phyloP scores from a whole-genome alignment of 2,113 vertebrate species.

The Sinosuthora webbiana region DNA sequence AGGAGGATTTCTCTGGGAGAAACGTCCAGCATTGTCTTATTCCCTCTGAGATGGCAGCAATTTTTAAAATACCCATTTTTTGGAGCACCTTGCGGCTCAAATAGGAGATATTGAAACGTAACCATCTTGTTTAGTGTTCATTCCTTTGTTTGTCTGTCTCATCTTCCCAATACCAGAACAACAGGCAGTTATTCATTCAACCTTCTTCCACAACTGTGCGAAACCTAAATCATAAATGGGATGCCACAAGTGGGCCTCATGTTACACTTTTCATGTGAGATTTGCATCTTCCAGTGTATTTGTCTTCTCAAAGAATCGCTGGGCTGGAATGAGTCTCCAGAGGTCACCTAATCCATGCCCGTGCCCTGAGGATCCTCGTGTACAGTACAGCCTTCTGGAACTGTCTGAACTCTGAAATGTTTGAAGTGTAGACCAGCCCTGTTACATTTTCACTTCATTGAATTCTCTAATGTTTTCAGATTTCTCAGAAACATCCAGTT shows the following conservation, averaged over 20 bases:
- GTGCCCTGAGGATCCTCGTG: not conserved
- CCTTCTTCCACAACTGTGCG: not conserved
- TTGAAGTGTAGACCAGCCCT: not conserved
- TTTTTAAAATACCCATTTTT: not conserved
- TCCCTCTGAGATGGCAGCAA: not conserved
- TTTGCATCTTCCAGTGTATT: slow-evolving; percentile 21
- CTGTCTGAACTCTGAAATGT: not conserved
- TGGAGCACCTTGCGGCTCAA: not conserved
- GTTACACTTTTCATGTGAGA: slow-evolving; percentile 27
- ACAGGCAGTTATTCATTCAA: not conserved
- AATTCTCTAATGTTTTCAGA: not conserved
- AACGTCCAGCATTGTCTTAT: not conserved
- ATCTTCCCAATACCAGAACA: not conserved
- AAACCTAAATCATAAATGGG: not conserved
- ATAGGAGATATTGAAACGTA: not conserved
- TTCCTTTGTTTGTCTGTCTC: not conserved
- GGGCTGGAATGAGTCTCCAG: slow-evolving; percentile 32
- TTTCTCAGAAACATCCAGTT: not conserved
- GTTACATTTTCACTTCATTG: not conserved
- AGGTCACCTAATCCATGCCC: slow-evolving; percentile 7
- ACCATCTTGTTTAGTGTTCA: not conserved
- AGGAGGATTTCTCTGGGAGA: slow-evolving; percentile 46
- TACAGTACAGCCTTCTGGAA: not conserved
- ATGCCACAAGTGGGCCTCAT: not conserved
- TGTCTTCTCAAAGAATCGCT: slow-evolving; percentile 39